Evolutionary conservation across 1,140 invertebrate species (phyloP).

Genomic region (Cephus cinctus): DNA sequence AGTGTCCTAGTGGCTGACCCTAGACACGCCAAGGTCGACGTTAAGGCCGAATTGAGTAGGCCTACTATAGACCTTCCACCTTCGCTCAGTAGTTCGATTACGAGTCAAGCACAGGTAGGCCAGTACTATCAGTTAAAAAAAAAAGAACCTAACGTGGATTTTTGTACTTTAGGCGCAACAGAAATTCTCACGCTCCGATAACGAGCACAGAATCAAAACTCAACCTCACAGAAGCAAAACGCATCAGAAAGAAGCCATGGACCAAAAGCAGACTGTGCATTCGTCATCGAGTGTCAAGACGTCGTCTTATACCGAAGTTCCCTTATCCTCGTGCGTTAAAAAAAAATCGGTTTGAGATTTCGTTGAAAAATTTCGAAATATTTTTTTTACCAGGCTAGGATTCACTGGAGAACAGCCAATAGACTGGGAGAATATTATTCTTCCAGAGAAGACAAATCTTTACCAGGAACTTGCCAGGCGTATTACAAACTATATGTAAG

Average conservation of each 20-base stretch:
- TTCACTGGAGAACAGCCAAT: constrained; percentile 54
- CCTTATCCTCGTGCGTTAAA: constrained; percentile 37
- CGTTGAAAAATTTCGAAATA: neutral
- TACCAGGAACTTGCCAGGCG: constrained; percentile 56
- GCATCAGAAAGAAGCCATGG: constrained; percentile 23
- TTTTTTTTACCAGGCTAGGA: constrained; percentile 44
- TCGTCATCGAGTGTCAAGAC: too few relatives aligned
- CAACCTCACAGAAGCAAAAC: constrained; percentile 24
- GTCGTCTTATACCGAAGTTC: constrained; percentile 32
- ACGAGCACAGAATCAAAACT: constrained; percentile 30
- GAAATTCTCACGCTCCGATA: constrained; percentile 22
- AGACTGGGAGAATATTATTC: constrained; percentile 55
- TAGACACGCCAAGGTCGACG: constrained; percentile 62
- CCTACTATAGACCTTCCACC: constrained; percentile 30
- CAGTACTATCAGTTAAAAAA: neutral
- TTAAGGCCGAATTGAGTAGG: constrained; percentile 56
- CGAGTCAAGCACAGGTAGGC: constrained; percentile 36
- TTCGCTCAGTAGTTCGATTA: constrained; percentile 32
- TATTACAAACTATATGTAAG: constrained; percentile 61
- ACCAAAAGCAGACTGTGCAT: constrained; percentile 24
- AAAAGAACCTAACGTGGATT: neutral
- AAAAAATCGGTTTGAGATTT: neutral
- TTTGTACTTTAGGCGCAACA: constrained; percentile 24
- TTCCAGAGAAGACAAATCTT: constrained; percentile 60
- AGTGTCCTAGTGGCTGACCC: constrained; percentile 68